These are phyloP conservation scores for Scolopax bukidnonensis DNA, from an alignment of 2,797 vertebrate genomes.

Conservation along the genomic window DNA sequence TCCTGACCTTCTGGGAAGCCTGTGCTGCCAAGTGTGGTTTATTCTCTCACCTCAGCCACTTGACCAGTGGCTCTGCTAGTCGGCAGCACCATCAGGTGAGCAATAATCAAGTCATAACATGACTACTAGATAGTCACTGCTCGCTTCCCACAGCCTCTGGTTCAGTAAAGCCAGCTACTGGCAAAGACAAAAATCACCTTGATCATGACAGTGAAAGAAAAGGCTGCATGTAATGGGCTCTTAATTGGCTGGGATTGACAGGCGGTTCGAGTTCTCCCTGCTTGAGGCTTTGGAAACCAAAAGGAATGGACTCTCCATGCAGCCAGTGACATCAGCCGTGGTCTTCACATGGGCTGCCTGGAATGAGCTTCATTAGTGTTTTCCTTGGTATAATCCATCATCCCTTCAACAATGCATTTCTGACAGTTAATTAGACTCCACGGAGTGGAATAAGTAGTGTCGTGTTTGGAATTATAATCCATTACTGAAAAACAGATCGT, in stretches of 20 bases:
- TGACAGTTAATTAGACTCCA: conserved; percentile 91
- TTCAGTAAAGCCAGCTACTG: background rate
- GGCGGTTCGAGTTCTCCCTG: background rate
- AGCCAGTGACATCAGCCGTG: conserved; percentile 54
- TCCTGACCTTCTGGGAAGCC: background rate
- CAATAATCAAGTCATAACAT: background rate
- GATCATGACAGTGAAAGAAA: background rate
- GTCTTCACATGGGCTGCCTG: conserved; percentile 69
- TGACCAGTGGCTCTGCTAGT: background rate
- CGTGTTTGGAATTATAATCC: conserved; percentile 80
- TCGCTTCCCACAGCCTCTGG: background rate
- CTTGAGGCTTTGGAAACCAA: background rate
- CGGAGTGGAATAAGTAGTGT: conserved; percentile 78
- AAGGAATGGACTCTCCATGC: conserved; percentile 35
- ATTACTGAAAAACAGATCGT: conserved; percentile 53
- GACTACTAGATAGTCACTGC: background rate
- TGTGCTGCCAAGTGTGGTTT: background rate
- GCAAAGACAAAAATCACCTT: conserved; percentile 5
- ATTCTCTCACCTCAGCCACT: background rate
- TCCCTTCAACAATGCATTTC: conserved; percentile 81
- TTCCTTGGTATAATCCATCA: conserved; percentile 84
- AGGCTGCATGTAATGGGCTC: background rate
- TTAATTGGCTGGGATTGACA: background rate
- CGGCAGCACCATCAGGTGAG: background rate
- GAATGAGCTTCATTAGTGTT: conserved; percentile 82